Base-by-base conservation (phyloP, 2,797 vertebrate genomes). In the Brachymystax lenok region DNA sequence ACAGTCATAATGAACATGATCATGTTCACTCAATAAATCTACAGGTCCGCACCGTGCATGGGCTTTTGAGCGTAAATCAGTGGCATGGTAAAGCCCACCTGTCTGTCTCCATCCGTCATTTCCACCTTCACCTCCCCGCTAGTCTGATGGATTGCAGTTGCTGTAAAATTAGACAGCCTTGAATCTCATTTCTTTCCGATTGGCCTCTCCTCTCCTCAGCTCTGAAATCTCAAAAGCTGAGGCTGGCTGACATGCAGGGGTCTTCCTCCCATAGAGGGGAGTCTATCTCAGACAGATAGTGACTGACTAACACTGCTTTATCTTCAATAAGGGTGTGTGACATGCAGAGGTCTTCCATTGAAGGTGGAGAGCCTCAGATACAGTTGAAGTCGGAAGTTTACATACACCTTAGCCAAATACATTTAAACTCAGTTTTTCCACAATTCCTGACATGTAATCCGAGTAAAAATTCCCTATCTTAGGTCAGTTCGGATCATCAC, bases 41-140 rank as follows among this genome's bases (percentile, higher is more conserved):
- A 87, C 81, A 90, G 96, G 96, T 96, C 94, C 95, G 95, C 95
- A 96, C 97, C 21, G 8, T 21, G 40, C 10, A 0, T 46, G 40
- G 10, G 95, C 96, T 96, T 96, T 96, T 96, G 96, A 96, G 96
- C 95, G 96, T 98, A 98, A 99, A 97, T 97, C 97, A 98, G 97
- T 97, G 96, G 94, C 97, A 98, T 98, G 96, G 96, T 97, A 96
- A 97, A 96, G 96, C 96, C 97, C 97, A 98, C 97, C 97, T 98
- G 98, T 98, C 97, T 97, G 97, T 98, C 96, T 98, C 96, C 96
- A 99, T 98, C 97, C 98, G 95, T 99, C 97, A 99, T 98, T 96
- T 96, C 96, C 96, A 96, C 97, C 97, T 97, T 98, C 97, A 97
- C 95, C 97, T 96, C 96, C 95, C 94, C 33, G 35, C 95, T 94